Percentiles rank a stretch among this genome's conserved stretches.
phyloP scores from a whole-genome alignment of 37 sponge, comb jelly and placozoan genomes.

The Bolinopsis microptera region DNA sequence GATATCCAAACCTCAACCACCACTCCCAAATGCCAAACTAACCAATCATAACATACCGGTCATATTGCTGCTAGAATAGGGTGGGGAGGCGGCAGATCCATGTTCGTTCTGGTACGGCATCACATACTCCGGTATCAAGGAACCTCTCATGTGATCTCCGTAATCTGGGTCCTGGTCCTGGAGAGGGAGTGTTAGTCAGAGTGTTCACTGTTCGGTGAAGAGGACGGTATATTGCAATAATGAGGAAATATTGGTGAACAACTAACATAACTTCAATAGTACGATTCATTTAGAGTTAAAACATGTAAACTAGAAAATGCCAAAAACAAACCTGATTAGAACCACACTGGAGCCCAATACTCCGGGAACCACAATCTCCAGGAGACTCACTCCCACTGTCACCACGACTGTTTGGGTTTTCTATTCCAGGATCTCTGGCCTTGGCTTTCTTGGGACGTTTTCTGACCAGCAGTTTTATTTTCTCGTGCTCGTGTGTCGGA shows the following conservation, averaged over 20 bases:
- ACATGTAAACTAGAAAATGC: too few relatives aligned
- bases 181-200: background rate
- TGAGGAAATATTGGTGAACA: too few relatives aligned
- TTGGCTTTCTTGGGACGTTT: background rate
- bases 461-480: conserved; percentile 32
- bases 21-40: too few relatives aligned
- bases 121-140: conserved; percentile 23
- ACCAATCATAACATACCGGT: too few relatives aligned
- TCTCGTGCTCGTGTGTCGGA: conserved; percentile 28
- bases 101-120: background rate
- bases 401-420: background rate
- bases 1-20: too few relatives aligned
- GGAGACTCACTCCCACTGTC: background rate
- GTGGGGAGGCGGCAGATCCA: background rate
- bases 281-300: too few relatives aligned
- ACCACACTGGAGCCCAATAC: conserved; percentile 6
- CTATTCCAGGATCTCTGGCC: background rate
- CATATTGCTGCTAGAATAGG: background rate
- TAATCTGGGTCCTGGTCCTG: background rate
- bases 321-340: conserved; percentile 17
- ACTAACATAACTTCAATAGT: too few relatives aligned
- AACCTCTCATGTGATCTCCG: background rate
- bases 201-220: too few relatives aligned
- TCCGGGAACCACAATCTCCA: background rate
- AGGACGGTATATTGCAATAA: background rate